These are phyloP conservation scores for Aphelinus certus DNA, from an alignment of 1,140 invertebrate genomes.

Conservation along the genomic window DNA sequence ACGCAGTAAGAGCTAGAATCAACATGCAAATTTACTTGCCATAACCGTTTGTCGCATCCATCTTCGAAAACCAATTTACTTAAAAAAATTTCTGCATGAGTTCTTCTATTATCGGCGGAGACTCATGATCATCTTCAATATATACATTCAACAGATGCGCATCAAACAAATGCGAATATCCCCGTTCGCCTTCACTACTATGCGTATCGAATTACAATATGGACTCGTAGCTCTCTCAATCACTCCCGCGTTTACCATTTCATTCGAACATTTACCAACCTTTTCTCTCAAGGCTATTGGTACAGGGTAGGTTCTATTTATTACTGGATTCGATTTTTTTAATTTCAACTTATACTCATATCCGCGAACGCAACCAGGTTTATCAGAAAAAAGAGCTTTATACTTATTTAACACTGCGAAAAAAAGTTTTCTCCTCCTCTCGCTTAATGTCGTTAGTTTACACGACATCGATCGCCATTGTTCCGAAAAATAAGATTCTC, in stretches of 20 bases:
- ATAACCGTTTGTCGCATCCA: slow-evolving; percentile 45
- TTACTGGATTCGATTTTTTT: neutral
- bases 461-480: too few relatives aligned
- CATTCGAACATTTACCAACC: slow-evolving; percentile 36
- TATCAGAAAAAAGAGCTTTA: neutral
- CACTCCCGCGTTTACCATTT: slow-evolving; percentile 42
- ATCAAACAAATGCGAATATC: slow-evolving; percentile 47
- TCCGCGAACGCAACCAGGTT: neutral
- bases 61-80: slow-evolving; percentile 33
- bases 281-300: slow-evolving; percentile 33
- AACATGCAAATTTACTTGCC: slow-evolving; percentile 41
- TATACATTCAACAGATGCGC: slow-evolving; percentile 29
- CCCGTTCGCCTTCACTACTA: slow-evolving; percentile 42
- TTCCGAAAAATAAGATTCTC: too few relatives aligned
- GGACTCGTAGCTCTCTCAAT: slow-evolving; percentile 43
- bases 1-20: slow-evolving; percentile 12
- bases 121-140: slow-evolving; percentile 1
- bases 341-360: neutral
- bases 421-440: neutral
- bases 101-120: neutral
- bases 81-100: slow-evolving; percentile 24
- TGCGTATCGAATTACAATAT: slow-evolving; percentile 44
- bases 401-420: neutral
- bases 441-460: neutral
- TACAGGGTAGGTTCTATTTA: slow-evolving; percentile 43